A percentile compares a stretch with the other conserved stretches of the same genome.
Evolutionary conservation across 2,113 vertebrate genomes (phyloP).

Genomic region (Gavialis gangeticus): DNA sequence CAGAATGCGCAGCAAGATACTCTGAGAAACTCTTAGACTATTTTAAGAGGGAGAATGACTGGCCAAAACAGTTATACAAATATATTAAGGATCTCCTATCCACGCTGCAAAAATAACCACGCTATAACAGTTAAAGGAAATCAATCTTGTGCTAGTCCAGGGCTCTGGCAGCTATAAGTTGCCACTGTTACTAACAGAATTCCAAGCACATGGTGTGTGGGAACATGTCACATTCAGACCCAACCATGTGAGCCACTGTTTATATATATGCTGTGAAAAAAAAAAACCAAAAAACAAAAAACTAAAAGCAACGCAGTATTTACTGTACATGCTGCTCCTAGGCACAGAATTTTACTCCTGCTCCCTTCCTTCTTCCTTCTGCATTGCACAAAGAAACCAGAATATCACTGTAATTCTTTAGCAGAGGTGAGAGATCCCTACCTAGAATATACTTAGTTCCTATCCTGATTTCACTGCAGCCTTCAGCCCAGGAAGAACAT

Average conservation of each 20-base stretch:
- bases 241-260: background rate
- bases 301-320: background rate
- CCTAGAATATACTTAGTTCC: background rate
- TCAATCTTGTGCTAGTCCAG: background rate
- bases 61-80: background rate
- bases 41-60: background rate
- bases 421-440: background rate
- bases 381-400: background rate
- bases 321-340: background rate
- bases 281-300: too few relatives aligned
- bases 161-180: background rate
- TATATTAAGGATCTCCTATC: background rate
- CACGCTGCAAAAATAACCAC: background rate
- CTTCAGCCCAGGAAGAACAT: background rate
- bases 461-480: background rate
- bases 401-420: background rate
- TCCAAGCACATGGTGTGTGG: background rate
- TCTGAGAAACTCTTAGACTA: background rate
- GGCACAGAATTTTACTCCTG: background rate
- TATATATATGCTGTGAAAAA: background rate
- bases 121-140: accelerated
- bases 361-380: background rate
- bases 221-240: background rate
- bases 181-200: background rate
- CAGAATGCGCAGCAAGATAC: background rate